Conservation (phyloP, 1,140 invertebrate genomes). For the Caligus rogercresseyi region DNA sequence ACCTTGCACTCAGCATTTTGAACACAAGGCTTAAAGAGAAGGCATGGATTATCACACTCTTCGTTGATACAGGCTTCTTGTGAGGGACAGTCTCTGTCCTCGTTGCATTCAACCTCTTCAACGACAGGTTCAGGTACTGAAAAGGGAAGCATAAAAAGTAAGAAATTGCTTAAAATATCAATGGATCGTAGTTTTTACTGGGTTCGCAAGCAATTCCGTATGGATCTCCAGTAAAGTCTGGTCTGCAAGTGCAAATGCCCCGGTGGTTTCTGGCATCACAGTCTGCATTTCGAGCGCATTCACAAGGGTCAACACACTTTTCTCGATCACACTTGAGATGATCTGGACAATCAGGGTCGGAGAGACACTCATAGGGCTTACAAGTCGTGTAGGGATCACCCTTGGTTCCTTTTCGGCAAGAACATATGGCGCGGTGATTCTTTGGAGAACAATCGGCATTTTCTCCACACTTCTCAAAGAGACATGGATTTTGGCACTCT, state of each 20-base stretch:
- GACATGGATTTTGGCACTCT: slow-evolving; percentile 28
- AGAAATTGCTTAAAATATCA: background rate
- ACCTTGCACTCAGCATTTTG: slow-evolving; percentile 40
- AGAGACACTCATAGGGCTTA: slow-evolving; percentile 32
- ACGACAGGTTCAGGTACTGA: slow-evolving; percentile 14
- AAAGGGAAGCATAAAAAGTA: background rate
- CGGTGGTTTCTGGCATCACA: slow-evolving; percentile 47
- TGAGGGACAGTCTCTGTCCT: slow-evolving; percentile 42
- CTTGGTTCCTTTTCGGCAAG: slow-evolving; percentile 26
- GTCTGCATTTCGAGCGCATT: slow-evolving; percentile 36
- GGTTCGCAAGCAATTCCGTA: slow-evolving; percentile 51
- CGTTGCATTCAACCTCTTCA: slow-evolving; percentile 40
- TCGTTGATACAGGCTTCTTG: slow-evolving; percentile 30
- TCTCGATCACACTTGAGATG: background rate
- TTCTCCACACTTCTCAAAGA: slow-evolving; percentile 30
- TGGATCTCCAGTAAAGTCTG: slow-evolving; percentile 60
- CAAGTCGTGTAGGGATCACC: slow-evolving; percentile 30
- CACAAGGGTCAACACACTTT: slow-evolving; percentile 22
- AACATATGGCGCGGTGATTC: slow-evolving; percentile 25
- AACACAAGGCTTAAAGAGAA: slow-evolving; percentile 25
- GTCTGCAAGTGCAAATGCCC: slow-evolving; percentile 59
- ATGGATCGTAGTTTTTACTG: slow-evolving; percentile 38
- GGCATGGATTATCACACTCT: slow-evolving; percentile 34
- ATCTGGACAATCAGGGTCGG: slow-evolving; percentile 1
- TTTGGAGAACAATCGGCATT: slow-evolving; percentile 25